Evolutionary conservation across 2,113 vertebrate species (phyloP), one percentile per base, ranked within the genome.

Genomic region (Isichthys henryi): DNA sequence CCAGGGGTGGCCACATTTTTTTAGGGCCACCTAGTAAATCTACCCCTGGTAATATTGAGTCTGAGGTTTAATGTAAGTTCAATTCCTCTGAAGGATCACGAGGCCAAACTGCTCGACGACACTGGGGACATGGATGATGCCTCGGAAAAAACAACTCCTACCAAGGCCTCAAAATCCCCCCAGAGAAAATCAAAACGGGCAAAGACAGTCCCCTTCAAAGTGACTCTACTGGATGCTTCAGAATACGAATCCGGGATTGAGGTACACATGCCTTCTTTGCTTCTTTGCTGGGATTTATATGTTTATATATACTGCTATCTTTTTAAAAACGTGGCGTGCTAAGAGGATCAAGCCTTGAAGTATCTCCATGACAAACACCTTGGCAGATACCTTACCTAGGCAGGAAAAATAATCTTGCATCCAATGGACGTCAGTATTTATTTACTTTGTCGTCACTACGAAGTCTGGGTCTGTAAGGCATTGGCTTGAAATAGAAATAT

Each of bases 91-190:
- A 91, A 88, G 91, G 92, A 90, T 93, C 91, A 90, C 89, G 58
- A 92, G 87, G 91, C 89, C 89, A 92, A 96, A 95, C 93, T 94
- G 92, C 93, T 94, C 13, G 96, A 96, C 94, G 97, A 96, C 89
- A 96, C 96, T 86, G 96, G 96, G 49, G 97, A 99, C 88, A 94
- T 96, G 0, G 98, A 99, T 0, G 97, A 97, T 90, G 96, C 97
- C 77, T 98, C 97, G 0, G 98, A 99, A 92, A 98, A 97, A 95
- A 97, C 96, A 15, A 99, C 98, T 0, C 98, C 98, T 89, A 99
- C 97, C 94, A 99, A 97, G 95, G 96, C 97, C 91, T 98, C 98
- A 93, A 98, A 97, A 92, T 99, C 98, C 0, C 98, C 98, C 15
- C 97, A 99, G 95, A 99, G 98, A 95, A 95, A 92, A 80, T 95